These are phyloP conservation scores for Coryphaenoides rupestris DNA, from an alignment of 2,113 vertebrate species.

Conservation along the genomic window DNA sequence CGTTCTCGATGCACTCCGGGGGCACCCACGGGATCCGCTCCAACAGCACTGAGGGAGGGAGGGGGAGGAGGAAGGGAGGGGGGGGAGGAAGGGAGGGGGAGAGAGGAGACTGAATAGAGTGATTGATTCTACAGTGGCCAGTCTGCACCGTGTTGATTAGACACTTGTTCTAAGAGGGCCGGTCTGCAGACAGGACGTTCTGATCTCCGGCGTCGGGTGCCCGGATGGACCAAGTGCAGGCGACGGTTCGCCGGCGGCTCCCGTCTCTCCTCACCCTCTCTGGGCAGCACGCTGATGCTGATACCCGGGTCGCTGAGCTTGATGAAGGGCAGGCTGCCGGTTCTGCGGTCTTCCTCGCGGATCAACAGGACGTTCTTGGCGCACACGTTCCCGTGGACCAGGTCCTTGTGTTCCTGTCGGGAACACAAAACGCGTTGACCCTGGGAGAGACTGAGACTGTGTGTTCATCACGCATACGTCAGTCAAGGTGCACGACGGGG, in stretches of 20 bases:
- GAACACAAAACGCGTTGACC: no score
- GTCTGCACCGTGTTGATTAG: no score
- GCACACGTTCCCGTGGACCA: constrained; percentile 92
- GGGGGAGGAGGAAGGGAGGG: not conserved
- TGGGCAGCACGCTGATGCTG: constrained; percentile 87
- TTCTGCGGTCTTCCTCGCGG: constrained; percentile 90
- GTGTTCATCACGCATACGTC: no score
- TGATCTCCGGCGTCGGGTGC: no score
- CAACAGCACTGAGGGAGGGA: constrained; percentile 79
- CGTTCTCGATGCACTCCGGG: constrained; percentile 89
- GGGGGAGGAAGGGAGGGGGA: not conserved
- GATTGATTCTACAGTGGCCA: no score
- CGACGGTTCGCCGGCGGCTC: no score
- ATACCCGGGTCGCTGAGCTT: constrained; percentile 96
- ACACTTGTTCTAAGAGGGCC: no score
- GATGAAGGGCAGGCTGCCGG: constrained; percentile 90
- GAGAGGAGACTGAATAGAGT: not conserved
- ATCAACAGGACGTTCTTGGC: constrained; percentile 94
- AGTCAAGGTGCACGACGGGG: no score
- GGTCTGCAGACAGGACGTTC: no score
- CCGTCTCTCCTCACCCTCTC: constrained; percentile 80
- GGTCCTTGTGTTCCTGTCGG: constrained; percentile 86
- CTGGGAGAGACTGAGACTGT: no score
- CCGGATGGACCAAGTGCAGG: no score
- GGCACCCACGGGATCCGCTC: constrained; percentile 97